Evolutionary conservation across 2,113 vertebrate genomes (phyloP), one percentile per base, ranked within the genome.

Genomic region (Grammomys dolichurus): DNA sequence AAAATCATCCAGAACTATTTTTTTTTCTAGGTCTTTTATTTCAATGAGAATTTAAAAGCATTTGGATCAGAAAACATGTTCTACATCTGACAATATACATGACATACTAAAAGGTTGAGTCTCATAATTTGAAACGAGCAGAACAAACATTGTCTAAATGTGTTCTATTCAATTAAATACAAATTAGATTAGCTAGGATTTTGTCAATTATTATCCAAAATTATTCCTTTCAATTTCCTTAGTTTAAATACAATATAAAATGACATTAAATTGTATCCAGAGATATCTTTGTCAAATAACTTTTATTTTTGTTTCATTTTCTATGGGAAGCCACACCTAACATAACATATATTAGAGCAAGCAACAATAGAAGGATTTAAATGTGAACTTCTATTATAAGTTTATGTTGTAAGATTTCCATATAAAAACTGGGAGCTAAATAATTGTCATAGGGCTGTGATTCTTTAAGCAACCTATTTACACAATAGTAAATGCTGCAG

Each of bases 301-400:
- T 95, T 95, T 95, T 95, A 80, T 33, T 94, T 96, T 96, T 96
- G 5, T 88, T 96, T 94, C 90, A 88, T 96, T 93, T 93, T 97
- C 89, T 97, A 95, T 97, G 95, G 93, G 97, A 97, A 96, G 96
- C 69, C 48, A 81, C 0, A 92, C 19, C 58, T 84, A 95, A 96
- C 78, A 48, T 92, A 75, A 85, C 76, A 93, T 72, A 78, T 40
- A 85, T 90, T 96, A n/a, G 24, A 90, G 48, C 72, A 93, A 94
- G 90, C 28, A 93, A 84, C 63, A 97, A 67, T 26, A 81, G 7
- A 3, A 85, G 90, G 90, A 13, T 17, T 94, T 94, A 73, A 95
- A 87, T 86, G 65, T 78, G 48, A 89, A 96, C 60, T 94, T 94
- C 28, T 96, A 93, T 95, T 43, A 26, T 31, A 95, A 91, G 56